Percentiles rank a stretch among this genome's conserved stretches.
These are phyloP conservation scores for Conopomorpha cramerella DNA, from an alignment of 1,140 invertebrate genomes.

Conservation along the genomic window DNA sequence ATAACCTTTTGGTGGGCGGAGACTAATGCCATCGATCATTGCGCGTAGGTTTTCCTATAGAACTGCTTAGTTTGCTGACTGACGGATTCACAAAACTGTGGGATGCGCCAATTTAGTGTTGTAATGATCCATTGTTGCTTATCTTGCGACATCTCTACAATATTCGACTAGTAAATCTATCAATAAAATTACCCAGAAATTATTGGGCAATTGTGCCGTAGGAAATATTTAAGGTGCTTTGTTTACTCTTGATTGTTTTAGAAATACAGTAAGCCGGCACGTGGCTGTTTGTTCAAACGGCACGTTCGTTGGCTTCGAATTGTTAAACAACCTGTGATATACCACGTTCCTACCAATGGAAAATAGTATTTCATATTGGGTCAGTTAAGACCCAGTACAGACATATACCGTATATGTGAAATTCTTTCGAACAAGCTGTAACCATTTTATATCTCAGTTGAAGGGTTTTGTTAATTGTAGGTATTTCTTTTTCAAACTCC, in stretches of 20 bases:
- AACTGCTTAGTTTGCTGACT: no score
- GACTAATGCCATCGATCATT: no score
- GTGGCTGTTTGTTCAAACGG: constrained; percentile 28
- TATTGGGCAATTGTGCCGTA: neutral
- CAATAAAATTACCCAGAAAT: constrained; percentile 2
- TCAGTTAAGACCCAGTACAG: neutral
- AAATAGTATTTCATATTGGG: neutral
- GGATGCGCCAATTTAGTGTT: constrained; percentile 6
- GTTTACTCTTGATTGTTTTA: constrained; percentile 34
- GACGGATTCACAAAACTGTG: constrained; percentile 7
- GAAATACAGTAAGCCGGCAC: constrained; percentile 26
- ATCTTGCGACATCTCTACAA: neutral
- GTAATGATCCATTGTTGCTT: neutral
- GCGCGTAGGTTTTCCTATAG: no score
- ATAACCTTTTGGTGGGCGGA: no score
- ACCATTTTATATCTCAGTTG: no score
- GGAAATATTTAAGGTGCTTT: neutral
- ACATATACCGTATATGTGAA: no score
- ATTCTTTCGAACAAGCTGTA: no score
- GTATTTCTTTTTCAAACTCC: no score
- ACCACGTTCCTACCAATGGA: no score
- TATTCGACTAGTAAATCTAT: neutral
- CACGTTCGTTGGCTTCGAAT: constrained; percentile 9
- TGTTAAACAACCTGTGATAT: constrained; percentile 11
- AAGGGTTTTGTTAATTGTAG: neutral